Conservation (phyloP, 2,888 invertebrate species). For the Heteromurus nitidus region DNA sequence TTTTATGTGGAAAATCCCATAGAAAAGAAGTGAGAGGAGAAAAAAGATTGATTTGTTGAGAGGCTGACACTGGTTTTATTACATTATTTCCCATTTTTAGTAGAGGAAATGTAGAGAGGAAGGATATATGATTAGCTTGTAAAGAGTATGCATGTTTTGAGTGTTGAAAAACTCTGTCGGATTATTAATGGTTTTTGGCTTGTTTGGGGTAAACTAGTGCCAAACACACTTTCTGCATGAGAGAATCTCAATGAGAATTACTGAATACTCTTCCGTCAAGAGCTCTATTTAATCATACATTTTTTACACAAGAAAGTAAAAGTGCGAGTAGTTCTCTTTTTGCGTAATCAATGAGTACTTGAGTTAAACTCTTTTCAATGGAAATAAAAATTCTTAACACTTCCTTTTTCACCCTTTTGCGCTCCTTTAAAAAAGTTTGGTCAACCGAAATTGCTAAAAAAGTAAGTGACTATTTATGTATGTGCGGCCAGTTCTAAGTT, state of each 20-base stretch:
- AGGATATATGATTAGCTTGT: conserved; percentile 46
- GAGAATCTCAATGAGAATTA: conserved; percentile 14
- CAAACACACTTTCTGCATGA: conserved; percentile 49
- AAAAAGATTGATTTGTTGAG: conserved; percentile 52
- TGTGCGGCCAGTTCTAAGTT: too few relatives aligned
- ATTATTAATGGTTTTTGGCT: conserved; percentile 61
- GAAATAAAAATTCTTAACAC: neutral
- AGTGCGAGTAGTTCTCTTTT: neutral
- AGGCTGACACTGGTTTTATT: conserved; percentile 28
- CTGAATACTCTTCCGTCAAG: too few relatives aligned
- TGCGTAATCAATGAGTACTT: neutral
- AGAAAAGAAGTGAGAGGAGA: conserved; percentile 21
- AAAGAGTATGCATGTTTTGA: conserved; percentile 31
- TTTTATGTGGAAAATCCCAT: conserved; percentile 19
- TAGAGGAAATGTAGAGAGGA: conserved; percentile 22
- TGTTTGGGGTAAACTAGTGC: conserved; percentile 65
- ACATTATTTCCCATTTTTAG: conserved; percentile 27
- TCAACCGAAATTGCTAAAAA: conserved; percentile 5
- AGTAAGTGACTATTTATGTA: neutral
- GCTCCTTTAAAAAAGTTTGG: neutral
- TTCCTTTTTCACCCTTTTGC: conserved; percentile 41
- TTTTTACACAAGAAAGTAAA: conserved; percentile 2
- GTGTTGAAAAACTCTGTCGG: conserved; percentile 62
- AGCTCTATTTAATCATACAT: conserved; percentile 43
- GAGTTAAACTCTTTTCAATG: too few relatives aligned